A percentile compares a stretch with the other conserved stretches of the same genome.
phyloP scores from a whole-genome alignment of 2,797 vertebrate genomes.

The Channallabes apus region DNA sequence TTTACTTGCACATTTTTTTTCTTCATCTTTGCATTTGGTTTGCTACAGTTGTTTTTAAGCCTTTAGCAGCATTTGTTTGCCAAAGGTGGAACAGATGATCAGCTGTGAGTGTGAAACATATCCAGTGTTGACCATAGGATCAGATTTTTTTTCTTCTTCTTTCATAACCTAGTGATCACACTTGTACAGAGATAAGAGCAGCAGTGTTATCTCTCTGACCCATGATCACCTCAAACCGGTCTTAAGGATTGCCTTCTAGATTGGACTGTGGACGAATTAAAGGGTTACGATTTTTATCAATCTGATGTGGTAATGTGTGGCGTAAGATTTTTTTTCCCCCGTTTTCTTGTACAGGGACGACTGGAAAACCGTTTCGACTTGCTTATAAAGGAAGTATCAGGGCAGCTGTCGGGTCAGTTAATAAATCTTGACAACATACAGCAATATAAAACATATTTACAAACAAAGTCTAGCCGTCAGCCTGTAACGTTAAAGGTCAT shows the following conservation, averaged over 20 bases:
- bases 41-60: conserved; percentile 42
- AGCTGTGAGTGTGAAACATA: background rate
- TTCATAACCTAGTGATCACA: conserved; percentile 9
- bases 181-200: background rate
- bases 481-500: background rate
- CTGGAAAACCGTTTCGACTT: background rate
- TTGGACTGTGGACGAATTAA: background rate
- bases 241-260: background rate
- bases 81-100: conserved; percentile 51
- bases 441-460: background rate
- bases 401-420: background rate
- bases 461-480: background rate
- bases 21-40: conserved; percentile 18
- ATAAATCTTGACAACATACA: background rate
- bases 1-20: background rate
- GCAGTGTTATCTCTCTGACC: background rate
- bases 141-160: background rate
- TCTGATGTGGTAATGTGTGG: background rate
- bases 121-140: background rate
- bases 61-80: conserved; percentile 57
- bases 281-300: background rate
- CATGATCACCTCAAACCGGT: background rate
- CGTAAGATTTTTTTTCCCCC: background rate
- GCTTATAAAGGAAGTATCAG: background rate
- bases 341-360: background rate